A percentile compares a stretch with the other conserved stretches of the same genome.
These are phyloP conservation scores for Mesocentrotus franciscanus DNA, from an alignment of 53 echinoderm and acorn worm genomes.

Conservation along the genomic window DNA sequence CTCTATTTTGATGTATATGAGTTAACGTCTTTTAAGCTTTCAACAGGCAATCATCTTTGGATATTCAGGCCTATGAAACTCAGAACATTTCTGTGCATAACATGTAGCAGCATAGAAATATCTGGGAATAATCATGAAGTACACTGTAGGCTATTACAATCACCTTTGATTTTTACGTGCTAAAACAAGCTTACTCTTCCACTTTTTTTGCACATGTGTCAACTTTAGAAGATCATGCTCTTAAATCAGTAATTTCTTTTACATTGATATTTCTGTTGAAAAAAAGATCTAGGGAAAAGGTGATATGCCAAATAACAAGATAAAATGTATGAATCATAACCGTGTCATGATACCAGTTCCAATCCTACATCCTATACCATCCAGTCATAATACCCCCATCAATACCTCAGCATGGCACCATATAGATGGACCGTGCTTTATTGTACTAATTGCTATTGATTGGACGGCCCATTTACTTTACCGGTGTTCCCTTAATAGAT, in stretches of 20 bases:
- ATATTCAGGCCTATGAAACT: too few relatives aligned
- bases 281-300: not conserved
- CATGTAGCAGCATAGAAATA: too few relatives aligned
- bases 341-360: constrained; percentile 2
- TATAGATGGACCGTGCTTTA: constrained; percentile 27
- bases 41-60: too few relatives aligned
- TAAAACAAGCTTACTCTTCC: too few relatives aligned
- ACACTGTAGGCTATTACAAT: too few relatives aligned
- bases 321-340: constrained; percentile 19
- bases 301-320: not conserved
- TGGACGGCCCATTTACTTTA: constrained; percentile 26
- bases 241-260: not conserved
- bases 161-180: too few relatives aligned
- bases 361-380: not conserved
- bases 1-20: too few relatives aligned
- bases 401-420: not conserved
- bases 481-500: constrained; percentile 35
- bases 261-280: not conserved
- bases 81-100: not conserved
- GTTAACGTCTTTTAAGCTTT: too few relatives aligned
- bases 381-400: constrained; percentile 39
- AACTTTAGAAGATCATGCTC: not conserved
- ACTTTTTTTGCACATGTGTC: not conserved
- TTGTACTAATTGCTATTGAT: constrained; percentile 52
- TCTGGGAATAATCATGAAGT: too few relatives aligned